These are phyloP conservation scores for Ciona savignyi DNA, from an alignment of 23 tunicate genomes.

Conservation along the genomic window DNA sequence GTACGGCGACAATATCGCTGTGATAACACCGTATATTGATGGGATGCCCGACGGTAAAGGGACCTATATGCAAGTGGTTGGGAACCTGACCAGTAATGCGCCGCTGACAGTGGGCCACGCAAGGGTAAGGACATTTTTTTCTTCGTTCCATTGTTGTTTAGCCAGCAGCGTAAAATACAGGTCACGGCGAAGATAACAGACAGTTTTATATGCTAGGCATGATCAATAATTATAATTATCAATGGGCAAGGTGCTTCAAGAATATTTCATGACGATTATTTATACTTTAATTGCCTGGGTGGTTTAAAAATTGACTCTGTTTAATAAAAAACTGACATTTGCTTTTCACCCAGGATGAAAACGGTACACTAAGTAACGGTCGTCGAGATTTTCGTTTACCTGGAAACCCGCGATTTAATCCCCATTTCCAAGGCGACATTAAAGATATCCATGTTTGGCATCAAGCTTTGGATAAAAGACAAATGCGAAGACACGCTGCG, in stretches of 20 bases:
- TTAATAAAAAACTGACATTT: too few species aligned
- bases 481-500: slow-evolving; percentile 52
- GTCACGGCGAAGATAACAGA: too few species aligned
- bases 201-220: too few species aligned
- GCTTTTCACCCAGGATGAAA: too few species aligned
- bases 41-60: slow-evolving; percentile 60
- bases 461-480: slow-evolving; percentile 34
- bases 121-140: slow-evolving; percentile 18
- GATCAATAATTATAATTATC: too few species aligned
- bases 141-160: too few species aligned
- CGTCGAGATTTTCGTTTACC: slow-evolving; percentile 39
- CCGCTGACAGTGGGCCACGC: slow-evolving; percentile 47
- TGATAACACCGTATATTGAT: slow-evolving; percentile 53
- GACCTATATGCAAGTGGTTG: slow-evolving; percentile 32
- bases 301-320: too few species aligned
- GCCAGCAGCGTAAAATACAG: too few species aligned
- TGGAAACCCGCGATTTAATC: slow-evolving; percentile 43
- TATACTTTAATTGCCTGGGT: too few species aligned
- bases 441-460: slow-evolving; percentile 43
- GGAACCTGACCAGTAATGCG: slow-evolving; percentile 28
- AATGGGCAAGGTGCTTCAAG: too few species aligned
- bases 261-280: too few species aligned
- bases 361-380: slow-evolving; percentile 25
- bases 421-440: slow-evolving; percentile 73
- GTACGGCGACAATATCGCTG: slow-evolving; percentile 52